phyloP scores from a whole-genome alignment of 2,888 invertebrate species.

The Clostera curtula region DNA sequence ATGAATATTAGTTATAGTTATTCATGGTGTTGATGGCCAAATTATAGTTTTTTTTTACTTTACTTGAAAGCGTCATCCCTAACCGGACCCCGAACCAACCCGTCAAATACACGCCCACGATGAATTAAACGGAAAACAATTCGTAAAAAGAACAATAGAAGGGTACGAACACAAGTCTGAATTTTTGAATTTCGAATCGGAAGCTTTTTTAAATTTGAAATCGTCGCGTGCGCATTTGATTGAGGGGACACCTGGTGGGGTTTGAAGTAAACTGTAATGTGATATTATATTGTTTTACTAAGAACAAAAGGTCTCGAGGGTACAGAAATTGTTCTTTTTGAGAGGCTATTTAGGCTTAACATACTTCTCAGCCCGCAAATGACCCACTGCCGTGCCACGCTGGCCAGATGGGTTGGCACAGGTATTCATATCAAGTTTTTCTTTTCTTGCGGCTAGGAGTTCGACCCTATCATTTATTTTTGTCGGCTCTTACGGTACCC shows the following conservation, averaged over 20 bases:
- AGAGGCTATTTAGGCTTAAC: no score
- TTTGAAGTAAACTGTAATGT: slow-evolving; percentile 20
- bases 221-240: slow-evolving; percentile 25
- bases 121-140: slow-evolving; percentile 32
- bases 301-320: no score
- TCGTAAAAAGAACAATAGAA: slow-evolving; percentile 30
- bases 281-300: slow-evolving; percentile 22
- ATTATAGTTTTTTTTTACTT: slow-evolving; percentile 1
- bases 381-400: no score
- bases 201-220: neutral
- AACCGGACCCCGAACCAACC: slow-evolving; percentile 24
- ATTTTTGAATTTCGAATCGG: slow-evolving; percentile 24
- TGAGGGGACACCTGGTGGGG: slow-evolving; percentile 23
- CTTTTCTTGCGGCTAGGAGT: no score
- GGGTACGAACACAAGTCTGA: slow-evolving; percentile 25
- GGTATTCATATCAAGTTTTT: no score
- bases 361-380: no score
- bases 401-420: no score
- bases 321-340: no score
- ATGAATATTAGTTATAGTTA: no score
- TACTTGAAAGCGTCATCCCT: slow-evolving; percentile 15
- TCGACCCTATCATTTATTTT: no score
- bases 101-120: slow-evolving; percentile 29
- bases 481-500: no score
- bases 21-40: neutral